phyloP scores from a whole-genome alignment of 2,888 invertebrate species.

The Lomographa bimaculata region DNA sequence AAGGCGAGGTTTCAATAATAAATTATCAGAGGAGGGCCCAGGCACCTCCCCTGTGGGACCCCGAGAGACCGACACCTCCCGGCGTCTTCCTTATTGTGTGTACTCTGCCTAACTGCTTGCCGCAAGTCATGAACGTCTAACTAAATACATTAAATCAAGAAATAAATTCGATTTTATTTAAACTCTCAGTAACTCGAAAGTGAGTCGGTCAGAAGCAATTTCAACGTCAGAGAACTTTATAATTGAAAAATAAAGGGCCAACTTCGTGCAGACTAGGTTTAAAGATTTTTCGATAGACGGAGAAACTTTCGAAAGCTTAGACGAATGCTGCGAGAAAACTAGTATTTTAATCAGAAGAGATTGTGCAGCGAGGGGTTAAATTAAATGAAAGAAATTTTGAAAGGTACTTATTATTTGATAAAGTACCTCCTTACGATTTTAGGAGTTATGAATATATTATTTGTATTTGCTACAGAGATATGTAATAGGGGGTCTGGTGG shows the following conservation, averaged over 20 bases:
- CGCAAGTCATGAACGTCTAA: slow-evolving; percentile 20
- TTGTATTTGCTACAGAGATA: too few relatives aligned
- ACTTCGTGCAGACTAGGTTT: slow-evolving; percentile 6
- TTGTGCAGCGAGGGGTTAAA: neutral
- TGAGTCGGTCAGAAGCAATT: slow-evolving; percentile 5
- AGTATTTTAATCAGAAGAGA: neutral
- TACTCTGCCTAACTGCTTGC: slow-evolving; percentile 50
- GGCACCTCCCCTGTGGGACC: slow-evolving; percentile 41
- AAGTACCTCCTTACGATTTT: too few relatives aligned
- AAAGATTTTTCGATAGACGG: slow-evolving; percentile 12
- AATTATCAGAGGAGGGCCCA: slow-evolving; percentile 35
- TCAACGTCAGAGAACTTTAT: slow-evolving; percentile 15
- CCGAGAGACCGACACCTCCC: slow-evolving; percentile 64
- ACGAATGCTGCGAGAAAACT: neutral
- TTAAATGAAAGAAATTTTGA: too few relatives aligned
- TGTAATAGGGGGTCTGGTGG: too few relatives aligned
- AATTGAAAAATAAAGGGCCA: slow-evolving; percentile 13
- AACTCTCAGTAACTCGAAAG: slow-evolving; percentile 1
- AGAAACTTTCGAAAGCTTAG: slow-evolving; percentile 1
- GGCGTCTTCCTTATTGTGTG: slow-evolving; percentile 66
- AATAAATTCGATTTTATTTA: neutral
- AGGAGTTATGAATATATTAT: too few relatives aligned
- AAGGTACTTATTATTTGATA: too few relatives aligned
- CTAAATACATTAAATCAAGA: neutral
- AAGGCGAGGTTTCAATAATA: slow-evolving; percentile 39